A percentile compares a stretch with the other conserved stretches of the same genome.
These are phyloP conservation scores for Grus americana DNA, from an alignment of 2,113 vertebrate species.

Conservation along the genomic window DNA sequence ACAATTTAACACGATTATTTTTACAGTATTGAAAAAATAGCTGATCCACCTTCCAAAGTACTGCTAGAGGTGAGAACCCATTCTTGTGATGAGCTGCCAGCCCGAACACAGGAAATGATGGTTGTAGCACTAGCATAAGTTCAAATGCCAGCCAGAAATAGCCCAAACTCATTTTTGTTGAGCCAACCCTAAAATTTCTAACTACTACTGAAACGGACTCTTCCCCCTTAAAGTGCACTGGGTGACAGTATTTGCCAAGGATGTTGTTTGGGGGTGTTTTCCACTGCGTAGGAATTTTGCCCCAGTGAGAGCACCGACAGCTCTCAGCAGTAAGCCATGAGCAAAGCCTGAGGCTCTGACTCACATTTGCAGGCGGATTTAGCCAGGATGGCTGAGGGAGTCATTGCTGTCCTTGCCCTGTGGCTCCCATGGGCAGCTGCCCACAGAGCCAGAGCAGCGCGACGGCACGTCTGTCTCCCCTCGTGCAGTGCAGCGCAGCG, in stretches of 20 bases:
- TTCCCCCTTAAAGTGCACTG: neutral
- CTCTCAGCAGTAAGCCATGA: neutral
- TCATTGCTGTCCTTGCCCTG: neutral
- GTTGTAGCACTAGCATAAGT: neutral
- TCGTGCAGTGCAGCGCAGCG: fast-evolving
- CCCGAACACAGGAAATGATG: neutral
- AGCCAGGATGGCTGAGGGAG: neutral
- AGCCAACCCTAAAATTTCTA: neutral
- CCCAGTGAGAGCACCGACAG: neutral
- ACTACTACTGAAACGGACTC: neutral
- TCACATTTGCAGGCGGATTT: neutral
- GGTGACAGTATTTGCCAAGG: neutral
- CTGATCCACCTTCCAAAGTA: neutral
- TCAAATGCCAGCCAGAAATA: neutral
- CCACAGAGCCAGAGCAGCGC: neutral
- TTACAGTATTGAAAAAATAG: neutral
- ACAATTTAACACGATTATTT: neutral
- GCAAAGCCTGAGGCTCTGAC: neutral
- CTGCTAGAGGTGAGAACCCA: neutral
- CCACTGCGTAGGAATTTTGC: neutral
- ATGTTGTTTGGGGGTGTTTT: neutral
- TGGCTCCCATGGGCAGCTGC: neutral
- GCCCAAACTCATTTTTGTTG: neutral
- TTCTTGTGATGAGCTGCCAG: neutral
- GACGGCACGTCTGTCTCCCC: fast-evolving